phyloP scores from a whole-genome alignment of 2,113 vertebrate species.

The Amazona guildingii region DNA sequence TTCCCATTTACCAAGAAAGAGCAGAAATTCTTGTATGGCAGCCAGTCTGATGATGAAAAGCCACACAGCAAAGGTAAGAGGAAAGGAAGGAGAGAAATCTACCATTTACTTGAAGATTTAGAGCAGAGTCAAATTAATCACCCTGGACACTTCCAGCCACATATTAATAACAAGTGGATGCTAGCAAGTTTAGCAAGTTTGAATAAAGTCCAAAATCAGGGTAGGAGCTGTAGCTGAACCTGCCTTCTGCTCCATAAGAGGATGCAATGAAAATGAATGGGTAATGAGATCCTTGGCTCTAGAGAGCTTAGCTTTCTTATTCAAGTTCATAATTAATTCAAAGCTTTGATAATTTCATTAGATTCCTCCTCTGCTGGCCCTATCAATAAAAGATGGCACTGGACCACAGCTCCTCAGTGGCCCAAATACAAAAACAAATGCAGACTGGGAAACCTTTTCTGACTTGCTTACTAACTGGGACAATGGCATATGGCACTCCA shows the following conservation, averaged over 20 bases:
- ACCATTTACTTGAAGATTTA: constrained; percentile 8
- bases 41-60: constrained; percentile 53
- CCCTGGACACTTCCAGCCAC: constrained; percentile 64
- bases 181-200: constrained; percentile 73
- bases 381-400: constrained; percentile 96
- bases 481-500: constrained; percentile 83
- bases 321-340: constrained; percentile 99
- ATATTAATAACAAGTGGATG: constrained; percentile 43
- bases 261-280: constrained; percentile 90
- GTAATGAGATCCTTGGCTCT: constrained; percentile 88
- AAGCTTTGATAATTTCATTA: constrained; percentile 99
- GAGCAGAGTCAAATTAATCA: constrained; percentile 66
- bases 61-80: background rate
- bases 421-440: constrained; percentile 69
- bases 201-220: constrained; percentile 86
- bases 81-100: background rate
- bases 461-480: constrained; percentile 70
- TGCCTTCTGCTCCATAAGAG: constrained; percentile 86
- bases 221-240: constrained; percentile 79
- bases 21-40: constrained; percentile 43
- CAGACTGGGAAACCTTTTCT: constrained; percentile 69
- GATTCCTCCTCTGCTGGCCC: constrained; percentile 82
- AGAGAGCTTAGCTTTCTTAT: constrained; percentile 92
- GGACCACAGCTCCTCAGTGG: constrained; percentile 83
- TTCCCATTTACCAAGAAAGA: constrained; percentile 50